A percentile compares a stretch with the other conserved stretches of the same genome.
These are phyloP conservation scores for Phylloscopus trochiloides DNA, from an alignment of 2,113 vertebrate genomes.

Conservation along the genomic window DNA sequence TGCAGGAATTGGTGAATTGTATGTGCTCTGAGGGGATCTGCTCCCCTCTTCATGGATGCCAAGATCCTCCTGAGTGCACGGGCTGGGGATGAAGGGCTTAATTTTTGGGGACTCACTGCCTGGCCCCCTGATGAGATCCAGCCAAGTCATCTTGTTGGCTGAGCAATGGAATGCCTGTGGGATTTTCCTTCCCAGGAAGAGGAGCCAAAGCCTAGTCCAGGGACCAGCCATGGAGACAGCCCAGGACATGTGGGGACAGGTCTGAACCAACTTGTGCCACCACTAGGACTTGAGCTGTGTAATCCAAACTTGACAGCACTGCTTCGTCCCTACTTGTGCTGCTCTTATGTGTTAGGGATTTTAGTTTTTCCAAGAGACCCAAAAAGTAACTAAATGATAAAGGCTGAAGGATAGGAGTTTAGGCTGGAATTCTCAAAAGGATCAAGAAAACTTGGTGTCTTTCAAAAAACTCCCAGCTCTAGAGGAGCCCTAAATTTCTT, in stretches of 20 bases:
- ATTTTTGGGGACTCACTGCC: background rate
- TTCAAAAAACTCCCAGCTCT: background rate
- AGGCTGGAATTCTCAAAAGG: background rate
- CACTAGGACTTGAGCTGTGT: background rate
- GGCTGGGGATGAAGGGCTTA: background rate
- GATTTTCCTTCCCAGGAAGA: background rate
- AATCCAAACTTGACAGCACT: background rate
- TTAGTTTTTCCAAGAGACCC: background rate
- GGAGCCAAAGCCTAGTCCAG: background rate
- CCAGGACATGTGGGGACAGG: background rate
- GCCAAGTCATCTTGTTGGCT: background rate
- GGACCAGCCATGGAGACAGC: background rate
- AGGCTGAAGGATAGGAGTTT: rapidly evolving
- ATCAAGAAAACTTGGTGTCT: background rate
- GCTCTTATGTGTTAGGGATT: background rate
- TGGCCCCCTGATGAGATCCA: background rate
- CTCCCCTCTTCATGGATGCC: background rate
- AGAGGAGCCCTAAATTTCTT: background rate
- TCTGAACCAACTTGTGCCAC: background rate
- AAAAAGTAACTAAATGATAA: background rate
- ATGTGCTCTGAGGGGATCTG: background rate
- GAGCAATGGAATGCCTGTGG: background rate
- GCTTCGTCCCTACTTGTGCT: background rate
- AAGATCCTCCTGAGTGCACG: background rate
- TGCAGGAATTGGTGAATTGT: background rate